Evolutionary conservation across 64 coral and sea anemone genomes (phyloP).

Genomic region (Dendronephthya gigantea): DNA sequence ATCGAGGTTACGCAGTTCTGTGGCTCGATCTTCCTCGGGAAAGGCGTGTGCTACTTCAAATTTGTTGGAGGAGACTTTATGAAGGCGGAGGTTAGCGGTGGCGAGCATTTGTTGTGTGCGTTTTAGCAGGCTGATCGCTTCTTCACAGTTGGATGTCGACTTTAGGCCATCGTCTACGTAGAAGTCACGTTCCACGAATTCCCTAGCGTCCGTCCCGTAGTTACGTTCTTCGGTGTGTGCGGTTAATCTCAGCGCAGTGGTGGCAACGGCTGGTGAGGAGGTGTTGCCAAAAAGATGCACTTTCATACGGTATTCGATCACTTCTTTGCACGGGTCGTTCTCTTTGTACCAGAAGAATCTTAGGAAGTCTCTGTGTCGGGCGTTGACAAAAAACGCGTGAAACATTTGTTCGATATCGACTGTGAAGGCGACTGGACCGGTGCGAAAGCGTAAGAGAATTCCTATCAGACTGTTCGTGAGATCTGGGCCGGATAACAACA

Average conservation of each 20-base stretch:
- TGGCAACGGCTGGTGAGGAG: background rate
- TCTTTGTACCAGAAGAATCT: conserved; percentile 49
- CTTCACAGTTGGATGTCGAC: background rate
- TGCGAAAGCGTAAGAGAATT: conserved; percentile 39
- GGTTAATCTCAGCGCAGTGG: conserved; percentile 2
- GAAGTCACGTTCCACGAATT: conserved; percentile 2
- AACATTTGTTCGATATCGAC: conserved; percentile 52
- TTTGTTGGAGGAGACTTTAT: conserved; percentile 39
- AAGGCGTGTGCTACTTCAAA: conserved; percentile 38
- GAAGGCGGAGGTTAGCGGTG: conserved; percentile 37
- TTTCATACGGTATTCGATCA: background rate
- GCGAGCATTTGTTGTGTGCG: conserved; percentile 38
- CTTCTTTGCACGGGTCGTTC: background rate
- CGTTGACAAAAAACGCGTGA: conserved; percentile 32
- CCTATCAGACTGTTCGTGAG: conserved; percentile 39
- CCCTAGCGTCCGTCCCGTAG: conserved; percentile 31
- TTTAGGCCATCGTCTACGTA: conserved; percentile 7
- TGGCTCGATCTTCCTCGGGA: background rate
- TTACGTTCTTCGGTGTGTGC: conserved; percentile 10
- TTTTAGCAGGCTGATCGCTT: conserved; percentile 23
- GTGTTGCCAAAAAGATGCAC: background rate
- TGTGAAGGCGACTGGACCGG: conserved; percentile 25
- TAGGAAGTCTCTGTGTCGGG: conserved; percentile 37
- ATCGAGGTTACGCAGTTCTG: background rate
- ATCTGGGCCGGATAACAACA: conserved; percentile 50